Percentiles rank a stretch among this genome's conserved stretches.
Evolutionary conservation across 2,797 vertebrate genomes (phyloP).

Genomic region (Rhynchonycteris naso): DNA sequence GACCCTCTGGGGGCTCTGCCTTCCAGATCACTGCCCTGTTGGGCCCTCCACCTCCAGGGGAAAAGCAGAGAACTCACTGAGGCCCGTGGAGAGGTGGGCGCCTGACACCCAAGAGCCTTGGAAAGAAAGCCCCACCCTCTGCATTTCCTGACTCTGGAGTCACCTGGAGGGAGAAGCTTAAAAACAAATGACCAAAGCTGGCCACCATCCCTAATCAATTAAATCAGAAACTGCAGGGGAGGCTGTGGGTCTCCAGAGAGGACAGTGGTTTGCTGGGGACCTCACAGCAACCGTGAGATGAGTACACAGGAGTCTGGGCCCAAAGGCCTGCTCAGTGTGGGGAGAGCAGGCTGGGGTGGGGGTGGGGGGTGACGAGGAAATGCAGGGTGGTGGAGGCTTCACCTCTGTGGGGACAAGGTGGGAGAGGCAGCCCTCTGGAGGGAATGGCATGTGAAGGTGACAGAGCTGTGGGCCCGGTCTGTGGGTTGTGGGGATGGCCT

Average conservation of each 20-base stretch:
- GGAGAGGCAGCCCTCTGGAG: neutral
- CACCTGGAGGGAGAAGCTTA: neutral
- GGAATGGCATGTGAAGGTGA: neutral
- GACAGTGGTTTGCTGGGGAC: neutral
- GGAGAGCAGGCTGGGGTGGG: neutral
- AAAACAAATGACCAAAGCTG: neutral
- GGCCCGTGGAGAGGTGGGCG: neutral
- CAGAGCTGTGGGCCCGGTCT: neutral
- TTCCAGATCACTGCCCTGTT: neutral
- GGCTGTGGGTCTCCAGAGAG: neutral
- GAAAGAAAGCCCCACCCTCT: neutral
- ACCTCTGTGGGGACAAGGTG: neutral
- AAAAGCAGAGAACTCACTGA: neutral
- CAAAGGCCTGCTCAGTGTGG: neutral
- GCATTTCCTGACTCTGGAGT: too few relatives aligned
- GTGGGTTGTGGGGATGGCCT: neutral
- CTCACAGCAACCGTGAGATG: neutral
- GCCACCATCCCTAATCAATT: neutral
- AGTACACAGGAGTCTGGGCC: neutral
- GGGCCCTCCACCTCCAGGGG: neutral
- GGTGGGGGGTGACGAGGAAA: neutral
- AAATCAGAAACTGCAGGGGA: neutral
- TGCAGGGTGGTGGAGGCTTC: neutral
- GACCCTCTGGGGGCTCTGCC: neutral
- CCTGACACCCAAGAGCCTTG: neutral